Evolutionary conservation across 2,797 vertebrate species (phyloP), one percentile per base, ranked within the genome.

Genomic region (Thalassophryne amazonica): DNA sequence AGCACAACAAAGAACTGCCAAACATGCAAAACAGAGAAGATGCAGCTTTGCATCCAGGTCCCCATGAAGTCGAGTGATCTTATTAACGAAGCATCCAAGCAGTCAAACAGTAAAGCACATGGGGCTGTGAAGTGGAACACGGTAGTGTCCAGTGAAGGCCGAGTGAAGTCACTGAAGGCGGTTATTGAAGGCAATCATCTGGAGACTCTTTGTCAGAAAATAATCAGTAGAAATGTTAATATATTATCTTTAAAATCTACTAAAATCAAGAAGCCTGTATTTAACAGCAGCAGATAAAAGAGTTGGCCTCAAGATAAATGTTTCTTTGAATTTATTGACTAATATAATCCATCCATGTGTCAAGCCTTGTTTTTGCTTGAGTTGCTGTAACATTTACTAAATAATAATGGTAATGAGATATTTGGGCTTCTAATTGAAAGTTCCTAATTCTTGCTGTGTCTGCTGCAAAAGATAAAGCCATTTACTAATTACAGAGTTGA

Each of bases 401-500:
- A 63, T 78, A 70, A 46, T 38, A 53, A 79, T 52, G 62, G 61
- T 84, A 84, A 85, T 84, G 62, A 75, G 48, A 79, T 68, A 71
- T 75, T 84, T 64, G 72, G 78, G 81, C 69, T 74, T 69, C 69
- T 63, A 83, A 82, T 72, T 62, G 65, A 55, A 78, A 80, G 58
- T 79, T 75, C 64, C 55, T 70, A 42, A 74, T 75, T 79, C 63
- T 77, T 56, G 67, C 76, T 64, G 77, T 81, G 71, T 76, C 37
- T 74, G 76, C 75, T 56, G 55, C 68, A 76, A 56, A 66, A 85
- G 74, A 87, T 86, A 75, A 80, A 80, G 69, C 70, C 64, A 63
- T 75, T 69, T 63, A 62, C 81, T 87, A 88, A 90, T 89, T 87
- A 84, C 75, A 85, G 88, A 87, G 72, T 84, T 85, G 59, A 49